Conservation (phyloP, 2,113 vertebrate species). For the Pterocles orientalis region DNA sequence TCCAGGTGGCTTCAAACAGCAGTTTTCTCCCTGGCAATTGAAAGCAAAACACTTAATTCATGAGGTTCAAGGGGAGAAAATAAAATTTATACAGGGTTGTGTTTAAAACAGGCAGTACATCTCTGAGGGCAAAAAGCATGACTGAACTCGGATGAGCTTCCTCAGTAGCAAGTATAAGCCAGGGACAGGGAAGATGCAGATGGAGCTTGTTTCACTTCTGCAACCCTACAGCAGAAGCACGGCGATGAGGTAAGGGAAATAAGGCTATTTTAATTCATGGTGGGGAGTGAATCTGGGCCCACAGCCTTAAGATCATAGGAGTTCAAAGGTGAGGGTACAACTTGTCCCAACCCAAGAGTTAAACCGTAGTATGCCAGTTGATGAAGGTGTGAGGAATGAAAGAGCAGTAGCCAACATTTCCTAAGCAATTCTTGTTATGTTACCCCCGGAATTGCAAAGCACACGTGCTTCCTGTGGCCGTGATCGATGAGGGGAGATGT, state of each 20-base stretch:
- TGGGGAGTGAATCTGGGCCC: background rate
- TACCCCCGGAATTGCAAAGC: background rate
- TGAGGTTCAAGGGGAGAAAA: background rate
- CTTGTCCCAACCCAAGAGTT: background rate
- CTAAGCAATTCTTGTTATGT: constrained; percentile 3
- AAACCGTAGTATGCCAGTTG: background rate
- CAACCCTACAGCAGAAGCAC: background rate
- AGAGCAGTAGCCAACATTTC: background rate
- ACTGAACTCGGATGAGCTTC: background rate
- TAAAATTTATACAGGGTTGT: background rate
- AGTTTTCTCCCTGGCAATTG: background rate
- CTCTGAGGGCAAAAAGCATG: background rate
- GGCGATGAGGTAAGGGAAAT: background rate
- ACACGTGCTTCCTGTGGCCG: fast-evolving
- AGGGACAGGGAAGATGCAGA: background rate
- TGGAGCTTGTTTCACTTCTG: background rate
- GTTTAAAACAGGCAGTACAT: background rate
- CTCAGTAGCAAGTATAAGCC: background rate
- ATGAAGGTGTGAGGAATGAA: background rate
- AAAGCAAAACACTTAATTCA: background rate
- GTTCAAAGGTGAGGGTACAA: background rate
- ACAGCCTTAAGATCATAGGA: background rate
- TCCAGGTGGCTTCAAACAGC: background rate
- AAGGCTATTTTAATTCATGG: background rate
- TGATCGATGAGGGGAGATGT: fast-evolving